Evolutionary conservation across 2,888 invertebrate species (phyloP).

Genomic region (Idaea straminata): DNA sequence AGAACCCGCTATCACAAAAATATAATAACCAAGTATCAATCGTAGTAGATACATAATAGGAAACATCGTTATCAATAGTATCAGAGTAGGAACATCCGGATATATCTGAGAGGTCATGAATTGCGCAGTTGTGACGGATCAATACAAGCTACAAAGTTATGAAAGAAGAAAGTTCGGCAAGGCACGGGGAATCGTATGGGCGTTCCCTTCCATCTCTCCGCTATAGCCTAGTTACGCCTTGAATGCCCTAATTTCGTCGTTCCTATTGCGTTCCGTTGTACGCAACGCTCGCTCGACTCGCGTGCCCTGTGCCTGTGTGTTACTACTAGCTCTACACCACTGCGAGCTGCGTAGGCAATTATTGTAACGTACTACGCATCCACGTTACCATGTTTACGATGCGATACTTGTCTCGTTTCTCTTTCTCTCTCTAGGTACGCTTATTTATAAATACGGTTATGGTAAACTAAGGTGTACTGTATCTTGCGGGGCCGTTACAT

Average conservation of each 20-base stretch:
- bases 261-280: slow-evolving; percentile 48
- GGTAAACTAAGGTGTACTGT: not conserved
- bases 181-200: slow-evolving; percentile 73
- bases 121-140: slow-evolving; percentile 78
- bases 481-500: not conserved
- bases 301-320: slow-evolving; percentile 43
- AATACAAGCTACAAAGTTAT: slow-evolving; percentile 77
- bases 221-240: slow-evolving; percentile 78
- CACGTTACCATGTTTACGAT: slow-evolving; percentile 33
- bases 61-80: slow-evolving; percentile 40
- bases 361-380: slow-evolving; percentile 27
- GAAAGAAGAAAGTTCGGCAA: slow-evolving; percentile 78
- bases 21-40: not conserved
- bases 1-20: not conserved
- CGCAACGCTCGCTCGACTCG: slow-evolving; percentile 32
- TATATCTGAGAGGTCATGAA: slow-evolving; percentile 59
- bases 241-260: slow-evolving; percentile 78
- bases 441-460: slow-evolving; percentile 24
- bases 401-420: slow-evolving; percentile 1
- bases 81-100: slow-evolving; percentile 51
- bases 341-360: slow-evolving; percentile 40
- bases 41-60: slow-evolving; percentile 15
- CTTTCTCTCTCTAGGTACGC: slow-evolving; percentile 1
- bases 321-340: not conserved
- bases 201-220: slow-evolving; percentile 68